A percentile compares a stretch with the other conserved stretches of the same genome.
Conservation (phyloP, 2,113 vertebrate species). For the Trogon melanurus region DNA sequence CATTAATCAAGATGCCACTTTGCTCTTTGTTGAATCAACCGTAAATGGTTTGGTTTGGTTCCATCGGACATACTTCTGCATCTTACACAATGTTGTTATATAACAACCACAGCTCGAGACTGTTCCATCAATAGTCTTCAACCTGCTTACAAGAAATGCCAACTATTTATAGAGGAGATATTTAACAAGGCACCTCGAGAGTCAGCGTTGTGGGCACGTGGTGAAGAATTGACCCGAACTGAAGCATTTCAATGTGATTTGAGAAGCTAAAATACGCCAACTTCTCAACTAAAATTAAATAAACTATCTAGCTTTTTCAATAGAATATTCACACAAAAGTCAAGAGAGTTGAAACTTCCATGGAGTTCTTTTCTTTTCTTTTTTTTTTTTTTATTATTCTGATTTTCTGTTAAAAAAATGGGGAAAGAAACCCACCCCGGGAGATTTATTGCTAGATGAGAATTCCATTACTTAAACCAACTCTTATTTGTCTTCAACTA, state of each 20-base stretch:
- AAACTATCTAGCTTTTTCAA: not conserved
- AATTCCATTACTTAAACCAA: not conserved
- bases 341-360: not conserved
- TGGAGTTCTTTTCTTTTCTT: not conserved
- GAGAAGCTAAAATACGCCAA: not conserved
- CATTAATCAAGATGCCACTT: not conserved
- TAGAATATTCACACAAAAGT: not conserved
- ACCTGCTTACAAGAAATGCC: not conserved
- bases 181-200: not conserved
- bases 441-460: not conserved
- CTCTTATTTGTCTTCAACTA: constrained; percentile 14
- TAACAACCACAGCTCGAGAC: not conserved
- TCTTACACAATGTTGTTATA: not conserved
- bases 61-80: not conserved
- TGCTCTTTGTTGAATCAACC: not conserved
- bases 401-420: not conserved
- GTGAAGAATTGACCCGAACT: not conserved
- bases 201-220: not conserved
- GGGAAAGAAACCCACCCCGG: not conserved
- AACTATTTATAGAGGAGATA: not conserved
- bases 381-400: not conserved
- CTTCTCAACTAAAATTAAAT: not conserved
- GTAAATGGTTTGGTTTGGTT: not conserved
- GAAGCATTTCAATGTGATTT: not conserved
- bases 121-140: not conserved